Conservation (phyloP, 2,888 invertebrate genomes). For the Dioctria linearis region DNA sequence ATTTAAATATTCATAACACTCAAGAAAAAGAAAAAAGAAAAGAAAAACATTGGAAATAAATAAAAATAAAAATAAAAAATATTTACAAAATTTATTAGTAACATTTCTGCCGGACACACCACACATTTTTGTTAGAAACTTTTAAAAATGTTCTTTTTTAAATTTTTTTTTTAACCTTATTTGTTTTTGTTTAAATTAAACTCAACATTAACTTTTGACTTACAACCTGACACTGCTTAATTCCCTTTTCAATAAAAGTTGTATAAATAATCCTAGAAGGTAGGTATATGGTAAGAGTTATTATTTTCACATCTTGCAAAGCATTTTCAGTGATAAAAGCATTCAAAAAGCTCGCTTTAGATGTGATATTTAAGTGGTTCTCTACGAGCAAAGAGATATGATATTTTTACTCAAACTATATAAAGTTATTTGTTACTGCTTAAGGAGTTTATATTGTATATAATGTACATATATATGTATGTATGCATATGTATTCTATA, state of each 20-base stretch:
- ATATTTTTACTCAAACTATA: too few relatives aligned
- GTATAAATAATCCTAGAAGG: slow-evolving; percentile 69
- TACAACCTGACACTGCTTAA: slow-evolving; percentile 56
- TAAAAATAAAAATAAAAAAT: slow-evolving; percentile 61
- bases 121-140: slow-evolving; percentile 40
- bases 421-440: too few relatives aligned
- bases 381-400: too few relatives aligned
- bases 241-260: slow-evolving; percentile 68
- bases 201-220: slow-evolving; percentile 43
- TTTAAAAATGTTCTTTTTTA: neutral
- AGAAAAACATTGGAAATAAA: slow-evolving; percentile 55
- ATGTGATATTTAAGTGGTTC: slow-evolving; percentile 9
- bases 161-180: neutral
- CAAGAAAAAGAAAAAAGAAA: slow-evolving; percentile 42
- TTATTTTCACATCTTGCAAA: slow-evolving; percentile 26
- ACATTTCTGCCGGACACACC: slow-evolving; percentile 34
- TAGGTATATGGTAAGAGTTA: slow-evolving; percentile 21
- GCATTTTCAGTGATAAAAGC: slow-evolving; percentile 35
- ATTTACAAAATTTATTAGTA: slow-evolving; percentile 58
- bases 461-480: too few relatives aligned
- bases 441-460: too few relatives aligned
- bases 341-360: slow-evolving; percentile 42
- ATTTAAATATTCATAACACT: slow-evolving; percentile 43
- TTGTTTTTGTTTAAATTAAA: slow-evolving; percentile 39
- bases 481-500: too few relatives aligned